Evolutionary conservation across 2,888 invertebrate species (phyloP), one percentile per base, ranked within the genome.

Genomic region (Cephus nigrinus): DNA sequence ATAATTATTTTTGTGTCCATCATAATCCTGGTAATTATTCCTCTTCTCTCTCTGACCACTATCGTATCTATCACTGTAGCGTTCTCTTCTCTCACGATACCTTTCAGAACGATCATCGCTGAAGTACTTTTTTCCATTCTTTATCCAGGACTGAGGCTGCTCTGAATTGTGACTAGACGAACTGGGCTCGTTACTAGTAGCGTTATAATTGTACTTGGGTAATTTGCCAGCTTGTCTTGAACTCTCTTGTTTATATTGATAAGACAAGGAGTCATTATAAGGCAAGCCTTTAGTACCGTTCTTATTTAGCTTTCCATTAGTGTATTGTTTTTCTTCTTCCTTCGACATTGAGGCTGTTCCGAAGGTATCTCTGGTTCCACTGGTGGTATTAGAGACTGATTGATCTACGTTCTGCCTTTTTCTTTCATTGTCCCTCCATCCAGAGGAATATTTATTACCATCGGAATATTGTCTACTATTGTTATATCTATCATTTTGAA

Each of bases 21-120:
- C 83, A 15, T 85, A 84, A 36, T 87, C 86, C 30, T 85, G 82
- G 79, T 88, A 85, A 81, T 85, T 85, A 78, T 80, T 81, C 74
- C 81, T 88, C 23, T 79, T 84, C 15, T 86, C 84, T 77, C 84
- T 87, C 68, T 82, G 84, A 82, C 81, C 81, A 36, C 76, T 40
- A n/a, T 80, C 80, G 74, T 81, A 80, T 75, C 75, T 80, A 75
- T 83, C 81, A 55, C 71, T 76, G 74, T 84, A 84, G 73, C 79
- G 82, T 11, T 81, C 83, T 5, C 79, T 77, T 40, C 73, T 76
- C 31, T 78, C 78, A 9, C 78, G 76, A 78, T 78, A 76, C 30
- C 76, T 68, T 23, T 76, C 78, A 12, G 76, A 68, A 23, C 76
- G 76, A 73, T 73, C 69, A 73, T 80, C 83, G 75, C 77, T 81